phyloP scores from a whole-genome alignment of 1,140 invertebrate genomes.

The Bombus waltoni region DNA sequence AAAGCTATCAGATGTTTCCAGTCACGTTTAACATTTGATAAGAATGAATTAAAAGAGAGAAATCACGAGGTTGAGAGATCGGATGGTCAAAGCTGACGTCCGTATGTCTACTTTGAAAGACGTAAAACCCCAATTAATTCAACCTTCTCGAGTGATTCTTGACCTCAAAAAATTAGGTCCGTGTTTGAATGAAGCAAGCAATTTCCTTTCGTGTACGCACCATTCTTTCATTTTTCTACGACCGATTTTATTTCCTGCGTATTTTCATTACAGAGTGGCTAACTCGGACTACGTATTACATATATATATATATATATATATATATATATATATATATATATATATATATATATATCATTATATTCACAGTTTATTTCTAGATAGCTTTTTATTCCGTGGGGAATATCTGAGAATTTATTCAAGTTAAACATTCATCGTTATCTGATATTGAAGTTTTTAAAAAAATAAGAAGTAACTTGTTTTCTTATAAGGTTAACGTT shows the following conservation, averaged over 20 bases:
- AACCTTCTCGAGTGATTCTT: slow-evolving; percentile 1
- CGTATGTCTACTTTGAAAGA: neutral
- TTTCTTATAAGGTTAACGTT: no score
- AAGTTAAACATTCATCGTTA: no score
- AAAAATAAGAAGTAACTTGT: neutral
- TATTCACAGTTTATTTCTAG: no score
- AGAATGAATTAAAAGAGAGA: slow-evolving; percentile 5
- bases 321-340: no score
- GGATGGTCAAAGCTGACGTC: neutral
- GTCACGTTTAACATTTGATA: neutral
- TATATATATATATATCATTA: no score
- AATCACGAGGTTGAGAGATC: neutral
- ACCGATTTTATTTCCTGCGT: neutral
- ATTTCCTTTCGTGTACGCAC: neutral
- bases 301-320: no score
- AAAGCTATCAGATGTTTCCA: neutral
- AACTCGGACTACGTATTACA: no score
- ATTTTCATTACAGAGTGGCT: no score
- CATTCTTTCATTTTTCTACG: neutral
- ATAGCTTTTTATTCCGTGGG: no score
- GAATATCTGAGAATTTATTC: no score
- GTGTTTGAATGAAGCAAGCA: neutral
- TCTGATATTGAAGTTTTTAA: neutral
- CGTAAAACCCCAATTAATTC: slow-evolving; percentile 10
- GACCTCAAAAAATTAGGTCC: slow-evolving; percentile 9